A percentile compares a stretch with the other conserved stretches of the same genome.
phyloP scores from a whole-genome alignment of 2,888 invertebrate genomes.

The Beris chalybata region DNA sequence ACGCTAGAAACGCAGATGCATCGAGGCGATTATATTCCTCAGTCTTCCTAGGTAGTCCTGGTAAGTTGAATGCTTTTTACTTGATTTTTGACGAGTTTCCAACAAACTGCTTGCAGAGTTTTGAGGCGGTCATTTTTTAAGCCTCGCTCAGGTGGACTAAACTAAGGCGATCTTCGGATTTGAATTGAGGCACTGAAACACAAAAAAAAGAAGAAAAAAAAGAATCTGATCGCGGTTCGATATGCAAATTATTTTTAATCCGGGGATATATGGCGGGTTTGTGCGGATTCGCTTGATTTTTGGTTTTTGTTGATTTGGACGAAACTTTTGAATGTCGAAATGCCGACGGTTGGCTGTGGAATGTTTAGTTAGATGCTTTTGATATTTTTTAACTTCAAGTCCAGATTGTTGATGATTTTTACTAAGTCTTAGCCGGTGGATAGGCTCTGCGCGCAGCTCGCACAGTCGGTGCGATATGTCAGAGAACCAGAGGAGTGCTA shows the following conservation, averaged over 20 bases:
- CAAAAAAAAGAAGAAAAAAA: not conserved
- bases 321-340: too few relatives aligned
- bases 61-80: conserved; percentile 54
- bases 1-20: conserved; percentile 75
- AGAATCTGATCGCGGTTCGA: conserved; percentile 23
- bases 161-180: not conserved
- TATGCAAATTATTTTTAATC: conserved; percentile 34
- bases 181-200: not conserved
- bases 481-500: conserved; percentile 4
- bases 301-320: too few relatives aligned
- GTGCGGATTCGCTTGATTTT: too few relatives aligned
- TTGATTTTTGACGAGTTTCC: too few relatives aligned
- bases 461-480: conserved; percentile 31
- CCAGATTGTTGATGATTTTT: not conserved
- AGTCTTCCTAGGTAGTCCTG: conserved; percentile 90
- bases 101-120: too few relatives aligned
- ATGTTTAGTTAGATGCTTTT: not conserved
- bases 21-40: conserved; percentile 87
- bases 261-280: not conserved
- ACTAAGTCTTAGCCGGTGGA: not conserved
- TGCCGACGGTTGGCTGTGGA: too few relatives aligned
- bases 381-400: not conserved
- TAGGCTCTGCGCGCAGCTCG: too few relatives aligned
- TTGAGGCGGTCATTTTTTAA: too few relatives aligned
- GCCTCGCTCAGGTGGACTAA: not conserved